Base-by-base conservation (phyloP, 2,797 vertebrate species). In the Gymnothorax javanicus region DNA sequence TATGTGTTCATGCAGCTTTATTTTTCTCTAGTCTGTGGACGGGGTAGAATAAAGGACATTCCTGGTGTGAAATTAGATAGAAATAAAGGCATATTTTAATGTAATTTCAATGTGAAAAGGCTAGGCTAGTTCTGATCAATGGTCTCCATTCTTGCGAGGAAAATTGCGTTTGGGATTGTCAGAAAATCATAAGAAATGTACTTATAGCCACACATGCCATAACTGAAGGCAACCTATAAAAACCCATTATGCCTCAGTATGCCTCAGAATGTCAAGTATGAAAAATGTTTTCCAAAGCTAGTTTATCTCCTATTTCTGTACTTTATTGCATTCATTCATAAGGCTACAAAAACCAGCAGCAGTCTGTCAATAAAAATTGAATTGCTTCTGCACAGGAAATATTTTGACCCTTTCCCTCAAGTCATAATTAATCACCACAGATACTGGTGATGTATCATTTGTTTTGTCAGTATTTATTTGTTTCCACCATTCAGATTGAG, bases 121-220 rank as follows among this genome's bases (percentile, higher is more conserved):
- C 57, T 54, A 54, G 57, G 56, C 58, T 59, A 77, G 25, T 86
- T 86, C 62, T 86, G 82, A 86, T 86, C 71, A 69, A 88, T 88
- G 27, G 43, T 58, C 54, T 84, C 58, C 12, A 73, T 57, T 83
- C 82, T 88, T 75, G 50, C 77, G 23, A 67, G 62, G 85, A 54
- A 88, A 86, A 88, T 86, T 84, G 57, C 56, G 33, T 88, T 81
- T 84, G 71, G 43, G 85, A 88, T 82, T n/a, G 75, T 83, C 82
- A 81, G 79, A 84, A 67, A 82, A 88, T 64, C 56, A 67, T 86
- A 84, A 77, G 23, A 86, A 84, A 52, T 83, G 83, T 84, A 77
- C 77, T 84, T 84, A 67, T 62, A 17, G 62, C 84, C 58, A 25
- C 83, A 84, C 11, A 58, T 79, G 27, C 13, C n/a, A 57, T 27